Evolutionary conservation across 1,140 invertebrate species (phyloP).

Genomic region (Sycophila sp.): DNA sequence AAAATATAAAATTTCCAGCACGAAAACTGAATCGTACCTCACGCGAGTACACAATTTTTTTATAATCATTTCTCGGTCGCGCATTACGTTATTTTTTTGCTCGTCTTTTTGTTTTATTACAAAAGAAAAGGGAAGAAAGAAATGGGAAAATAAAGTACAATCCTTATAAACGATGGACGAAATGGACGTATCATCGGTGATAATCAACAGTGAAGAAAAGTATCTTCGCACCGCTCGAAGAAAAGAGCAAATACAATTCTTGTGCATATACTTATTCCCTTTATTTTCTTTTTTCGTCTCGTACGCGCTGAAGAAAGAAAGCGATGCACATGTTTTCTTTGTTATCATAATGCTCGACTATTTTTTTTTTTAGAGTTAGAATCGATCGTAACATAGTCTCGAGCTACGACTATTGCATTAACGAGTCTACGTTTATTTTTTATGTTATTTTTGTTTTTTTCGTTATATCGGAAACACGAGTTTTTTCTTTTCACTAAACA

Average conservation of each 20-base stretch:
- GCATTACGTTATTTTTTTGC: too few species aligned
- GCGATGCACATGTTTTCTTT: conserved; percentile 10
- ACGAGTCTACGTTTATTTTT: conserved; percentile 42
- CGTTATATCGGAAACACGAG: conserved; percentile 42
- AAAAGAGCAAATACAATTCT: conserved; percentile 11
- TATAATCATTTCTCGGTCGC: too few species aligned
- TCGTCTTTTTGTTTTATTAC: background rate
- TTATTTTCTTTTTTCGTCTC: background rate
- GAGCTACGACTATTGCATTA: conserved; percentile 46
- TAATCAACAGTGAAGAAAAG: conserved; percentile 27
- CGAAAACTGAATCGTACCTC: conserved; percentile 13
- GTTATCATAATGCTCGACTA: background rate
- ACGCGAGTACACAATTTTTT: background rate
- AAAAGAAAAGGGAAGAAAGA: conserved; percentile 20
- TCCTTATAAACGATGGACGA: conserved; percentile 35
- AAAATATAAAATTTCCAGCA: conserved; percentile 29
- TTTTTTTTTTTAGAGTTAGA: conserved; percentile 9
- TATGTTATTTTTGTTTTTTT: conserved; percentile 27
- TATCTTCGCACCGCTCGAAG: conserved; percentile 34
- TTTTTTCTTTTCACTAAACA: conserved; percentile 53
- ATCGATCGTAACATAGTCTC: conserved; percentile 16
- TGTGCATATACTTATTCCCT: too few species aligned
- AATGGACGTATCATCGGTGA: conserved; percentile 38
- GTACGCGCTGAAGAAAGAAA: conserved; percentile 7
- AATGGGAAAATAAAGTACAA: too few species aligned